Evolutionary conservation across 1,140 invertebrate genomes (phyloP).

Genomic region (Chironomus tepperi): DNA sequence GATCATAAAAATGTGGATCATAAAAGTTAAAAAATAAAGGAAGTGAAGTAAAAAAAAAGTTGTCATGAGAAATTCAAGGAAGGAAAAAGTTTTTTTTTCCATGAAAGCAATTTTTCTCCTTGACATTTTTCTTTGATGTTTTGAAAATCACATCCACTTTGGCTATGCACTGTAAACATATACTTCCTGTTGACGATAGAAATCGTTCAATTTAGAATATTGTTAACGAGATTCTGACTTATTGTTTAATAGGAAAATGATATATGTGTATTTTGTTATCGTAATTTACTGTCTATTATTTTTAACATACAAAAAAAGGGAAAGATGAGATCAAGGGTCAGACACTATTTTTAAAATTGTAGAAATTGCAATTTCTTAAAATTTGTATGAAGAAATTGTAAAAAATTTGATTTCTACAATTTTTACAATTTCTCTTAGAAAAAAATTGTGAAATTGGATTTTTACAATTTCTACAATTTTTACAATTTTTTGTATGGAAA

Average conservation of each 20-base stretch:
- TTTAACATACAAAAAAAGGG: not conserved
- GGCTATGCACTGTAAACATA: not conserved
- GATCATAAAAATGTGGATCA: constrained; percentile 2
- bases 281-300: not conserved
- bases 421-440: too few relatives aligned
- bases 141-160: not conserved
- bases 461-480: too few relatives aligned
- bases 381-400: too few relatives aligned
- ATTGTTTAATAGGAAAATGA: constrained; percentile 2
- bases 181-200: not conserved
- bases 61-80: too few relatives aligned
- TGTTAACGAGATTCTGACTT: not conserved
- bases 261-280: not conserved
- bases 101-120: not conserved
- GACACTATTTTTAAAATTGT: too few relatives aligned
- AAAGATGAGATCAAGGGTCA: too few relatives aligned
- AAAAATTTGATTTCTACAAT: too few relatives aligned
- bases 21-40: not conserved
- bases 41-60: not conserved
- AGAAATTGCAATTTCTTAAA: too few relatives aligned
- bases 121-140: not conserved
- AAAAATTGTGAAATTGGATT: too few relatives aligned
- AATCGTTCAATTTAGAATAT: not conserved
- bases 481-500: too few relatives aligned
- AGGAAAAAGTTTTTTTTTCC: not conserved